Percentiles rank a stretch among this genome's conserved stretches.
Conservation (phyloP, 2,113 vertebrate genomes). For the Xenopus borealis region DNA sequence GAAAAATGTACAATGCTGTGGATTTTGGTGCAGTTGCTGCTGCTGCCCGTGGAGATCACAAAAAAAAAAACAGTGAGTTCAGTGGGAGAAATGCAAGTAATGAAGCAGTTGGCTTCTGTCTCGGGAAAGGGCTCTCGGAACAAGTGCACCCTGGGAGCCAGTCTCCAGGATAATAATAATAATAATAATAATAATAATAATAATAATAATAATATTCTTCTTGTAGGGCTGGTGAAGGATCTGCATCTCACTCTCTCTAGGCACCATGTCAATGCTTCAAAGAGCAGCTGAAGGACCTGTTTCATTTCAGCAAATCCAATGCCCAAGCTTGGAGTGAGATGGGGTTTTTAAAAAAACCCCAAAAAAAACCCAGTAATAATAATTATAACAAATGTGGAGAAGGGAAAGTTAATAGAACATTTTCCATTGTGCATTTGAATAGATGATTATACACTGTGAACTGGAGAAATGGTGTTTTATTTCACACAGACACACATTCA, state of each 20-base stretch:
- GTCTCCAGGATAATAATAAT: not conserved
- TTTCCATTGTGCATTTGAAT: not conserved
- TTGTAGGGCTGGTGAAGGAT: not conserved
- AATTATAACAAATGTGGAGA: no score
- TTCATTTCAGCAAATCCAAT: not conserved
- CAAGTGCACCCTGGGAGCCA: not conserved
- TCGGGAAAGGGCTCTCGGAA: not conserved
- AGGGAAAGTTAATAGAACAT: not conserved
- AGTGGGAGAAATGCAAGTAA: conserved; percentile 13
- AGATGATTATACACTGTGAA: not conserved
- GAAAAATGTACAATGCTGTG: not conserved
- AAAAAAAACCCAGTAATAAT: no score
- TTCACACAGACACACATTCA: not conserved
- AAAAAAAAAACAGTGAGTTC: conserved; percentile 11
- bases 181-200: conserved; percentile 4
- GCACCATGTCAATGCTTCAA: not conserved
- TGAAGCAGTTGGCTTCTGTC: conserved; percentile 5
- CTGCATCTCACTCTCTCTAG: no score
- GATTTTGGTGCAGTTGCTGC: not conserved
- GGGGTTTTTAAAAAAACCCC: no score
- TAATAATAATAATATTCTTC: not conserved
- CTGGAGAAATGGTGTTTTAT: not conserved
- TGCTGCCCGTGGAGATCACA: conserved; percentile 19
- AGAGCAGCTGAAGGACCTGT: not conserved
- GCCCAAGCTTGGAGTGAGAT: no score